Conservation (phyloP, 1,140 invertebrate genomes). For the Drosophila miranda region DNA sequence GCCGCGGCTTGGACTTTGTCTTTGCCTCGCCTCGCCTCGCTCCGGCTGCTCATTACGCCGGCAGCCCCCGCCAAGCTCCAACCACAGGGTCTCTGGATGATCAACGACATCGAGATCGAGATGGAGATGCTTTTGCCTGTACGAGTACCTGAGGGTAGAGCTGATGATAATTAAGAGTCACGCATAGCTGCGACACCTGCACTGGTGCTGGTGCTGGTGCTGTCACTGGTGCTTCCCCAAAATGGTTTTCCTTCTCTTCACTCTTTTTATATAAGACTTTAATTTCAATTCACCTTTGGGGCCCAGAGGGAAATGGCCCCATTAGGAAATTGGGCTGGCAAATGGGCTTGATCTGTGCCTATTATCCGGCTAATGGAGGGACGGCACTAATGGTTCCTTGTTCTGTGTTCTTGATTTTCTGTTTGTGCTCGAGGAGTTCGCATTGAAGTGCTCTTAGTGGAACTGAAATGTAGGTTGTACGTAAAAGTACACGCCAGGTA, state of each 20-base stretch:
- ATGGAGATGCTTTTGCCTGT: not conserved
- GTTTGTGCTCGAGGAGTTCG: no score
- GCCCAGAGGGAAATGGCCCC: constrained; percentile 7
- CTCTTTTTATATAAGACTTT: constrained; percentile 35
- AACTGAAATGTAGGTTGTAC: no score
- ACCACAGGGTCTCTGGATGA: constrained; percentile 1
- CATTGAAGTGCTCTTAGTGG: no score
- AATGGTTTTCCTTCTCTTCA: constrained; percentile 10
- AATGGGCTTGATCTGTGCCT: constrained; percentile 3
- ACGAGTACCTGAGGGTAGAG: constrained; percentile 1
- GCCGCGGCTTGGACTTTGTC: constrained; percentile 41
- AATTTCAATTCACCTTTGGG: constrained; percentile 13
- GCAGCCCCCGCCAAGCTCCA: not conserved
- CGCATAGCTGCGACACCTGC: constrained; percentile 49
- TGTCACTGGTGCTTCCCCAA: not conserved
- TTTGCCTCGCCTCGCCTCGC: constrained; percentile 8
- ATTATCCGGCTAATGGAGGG: not conserved
- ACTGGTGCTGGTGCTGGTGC: not conserved
- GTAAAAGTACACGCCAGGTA: no score
- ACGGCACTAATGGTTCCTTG: constrained; percentile 5
- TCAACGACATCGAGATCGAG: not conserved
- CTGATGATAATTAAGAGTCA: constrained; percentile 47
- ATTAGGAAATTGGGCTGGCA: constrained; percentile 10
- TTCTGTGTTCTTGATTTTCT: no score
- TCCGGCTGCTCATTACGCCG: constrained; percentile 14